Base-by-base conservation (phyloP, 1,140 invertebrate genomes). In the Drosophila nikananu region DNA sequence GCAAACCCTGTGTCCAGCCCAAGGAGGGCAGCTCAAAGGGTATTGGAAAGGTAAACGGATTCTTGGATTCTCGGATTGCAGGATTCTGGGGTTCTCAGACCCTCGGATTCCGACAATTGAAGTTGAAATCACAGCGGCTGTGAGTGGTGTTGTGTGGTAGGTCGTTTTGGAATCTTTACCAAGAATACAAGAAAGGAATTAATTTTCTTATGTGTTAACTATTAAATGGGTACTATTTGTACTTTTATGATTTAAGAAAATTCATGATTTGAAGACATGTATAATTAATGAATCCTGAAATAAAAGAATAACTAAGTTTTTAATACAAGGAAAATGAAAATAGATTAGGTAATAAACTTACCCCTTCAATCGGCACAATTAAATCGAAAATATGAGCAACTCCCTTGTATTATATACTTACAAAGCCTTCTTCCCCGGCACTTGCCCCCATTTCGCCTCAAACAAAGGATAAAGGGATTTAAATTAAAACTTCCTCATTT, bases 31-130 rank as follows among this genome's bases (percentile, higher is more conserved):
- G 55, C 67, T 62, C 19, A 12, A 48, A 75, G 65, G 55, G 55
- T 74, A 72, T 41, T 73, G 44, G 46, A 42, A 51, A 61, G 44
- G 44, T 73, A 73, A 73, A 60, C 37, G 54, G 67, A 60, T 61
- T 52, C 42, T 35, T 41, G 49, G 32, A 67, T 19, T 55, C n/a
- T 32, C 25, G 42, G 25, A 23, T 30, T 66, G 41, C 35, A 13
- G 25, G 66, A 62, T 32, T 32, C 21, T 51, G 4, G 23, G 49
- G 12, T 27, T 27, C 46, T 52, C 12, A 23, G 60, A 65, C 21
- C 37, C 23, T 30, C 23, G 32, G 37, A 58, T 19, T 37, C 19
- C n/a, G 42, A 51, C 27, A 59, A 59, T 51, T 49, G 21, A 46
- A 30, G 30, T 2, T 35, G 17, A n/a, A 48, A 60, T 30, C 21